These are phyloP conservation scores for Sorex araneus DNA, from an alignment of 2,113 vertebrate species.

Conservation along the genomic window DNA sequence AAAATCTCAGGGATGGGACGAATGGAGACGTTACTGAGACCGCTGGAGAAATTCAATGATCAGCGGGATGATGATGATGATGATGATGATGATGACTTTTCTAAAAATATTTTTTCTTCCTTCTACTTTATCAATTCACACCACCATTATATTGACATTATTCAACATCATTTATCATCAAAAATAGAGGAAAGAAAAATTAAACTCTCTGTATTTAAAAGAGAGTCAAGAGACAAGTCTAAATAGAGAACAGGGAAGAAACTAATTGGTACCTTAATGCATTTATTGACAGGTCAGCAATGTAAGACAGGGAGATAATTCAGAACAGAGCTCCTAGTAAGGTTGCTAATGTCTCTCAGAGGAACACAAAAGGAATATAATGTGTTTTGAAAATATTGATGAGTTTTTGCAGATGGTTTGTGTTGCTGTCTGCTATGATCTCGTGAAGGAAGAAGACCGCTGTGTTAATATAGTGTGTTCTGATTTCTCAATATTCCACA, in stretches of 20 bases:
- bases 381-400: conserved; percentile 65
- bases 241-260: conserved; percentile 36
- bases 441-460: background rate
- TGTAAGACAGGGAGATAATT: conserved; percentile 72
- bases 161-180: conserved; percentile 43
- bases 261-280: conserved; percentile 70
- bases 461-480: background rate
- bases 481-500: background rate
- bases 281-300: conserved; percentile 72
- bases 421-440: background rate
- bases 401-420: background rate
- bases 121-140: background rate
- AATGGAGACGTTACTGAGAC: too few species aligned
- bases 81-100: too few species aligned
- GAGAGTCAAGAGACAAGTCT: conserved; percentile 54
- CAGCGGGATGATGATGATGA: too few species aligned
- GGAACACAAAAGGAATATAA: conserved; percentile 18
- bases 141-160: background rate
- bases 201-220: conserved; percentile 3
- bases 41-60: too few species aligned
- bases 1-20: too few species aligned
- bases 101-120: too few species aligned
- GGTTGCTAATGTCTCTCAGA: conserved; percentile 58
- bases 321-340: conserved; percentile 44
- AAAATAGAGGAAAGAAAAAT: conserved; percentile 68